Conservation (phyloP, 2,888 invertebrate genomes). For the Arctia plantaginis region DNA sequence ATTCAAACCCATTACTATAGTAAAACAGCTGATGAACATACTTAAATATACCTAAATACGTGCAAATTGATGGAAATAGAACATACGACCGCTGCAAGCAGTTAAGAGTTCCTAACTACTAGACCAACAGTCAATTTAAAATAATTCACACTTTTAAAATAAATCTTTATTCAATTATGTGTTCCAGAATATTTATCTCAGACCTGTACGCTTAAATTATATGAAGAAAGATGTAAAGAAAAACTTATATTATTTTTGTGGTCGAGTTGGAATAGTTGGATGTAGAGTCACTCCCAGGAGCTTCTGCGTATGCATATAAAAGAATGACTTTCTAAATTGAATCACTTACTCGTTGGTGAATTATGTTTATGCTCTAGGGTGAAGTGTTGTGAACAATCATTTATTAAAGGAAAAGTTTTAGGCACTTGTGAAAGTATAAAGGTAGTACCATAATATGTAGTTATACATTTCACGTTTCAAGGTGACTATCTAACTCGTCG, state of each 20-base stretch:
- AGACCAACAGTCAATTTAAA: too few species aligned
- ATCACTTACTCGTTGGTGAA: conserved; percentile 12
- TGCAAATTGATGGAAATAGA: too few species aligned
- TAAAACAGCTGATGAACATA: too few species aligned
- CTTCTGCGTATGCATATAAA: conserved; percentile 16
- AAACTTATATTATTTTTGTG: conserved; percentile 12
- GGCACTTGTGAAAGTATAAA: too few species aligned
- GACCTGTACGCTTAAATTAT: not conserved
- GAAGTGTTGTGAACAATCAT: not conserved
- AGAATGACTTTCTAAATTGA: conserved; percentile 11
- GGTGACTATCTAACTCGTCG: not conserved
- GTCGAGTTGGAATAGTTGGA: not conserved
- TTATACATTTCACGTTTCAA: not conserved
- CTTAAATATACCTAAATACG: too few species aligned
- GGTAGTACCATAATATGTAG: not conserved
- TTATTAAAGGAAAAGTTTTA: not conserved
- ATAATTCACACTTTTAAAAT: not conserved
- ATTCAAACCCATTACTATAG: too few species aligned
- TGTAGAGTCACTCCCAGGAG: conserved; percentile 1
- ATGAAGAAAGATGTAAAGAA: not conserved
- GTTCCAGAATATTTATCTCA: not conserved
- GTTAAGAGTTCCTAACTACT: too few species aligned
- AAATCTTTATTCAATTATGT: not conserved
- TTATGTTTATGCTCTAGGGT: conserved; percentile 2
- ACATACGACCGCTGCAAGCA: too few species aligned